phyloP scores from a whole-genome alignment of 64 coral and sea anemone species.

The Montipora cactus region DNA sequence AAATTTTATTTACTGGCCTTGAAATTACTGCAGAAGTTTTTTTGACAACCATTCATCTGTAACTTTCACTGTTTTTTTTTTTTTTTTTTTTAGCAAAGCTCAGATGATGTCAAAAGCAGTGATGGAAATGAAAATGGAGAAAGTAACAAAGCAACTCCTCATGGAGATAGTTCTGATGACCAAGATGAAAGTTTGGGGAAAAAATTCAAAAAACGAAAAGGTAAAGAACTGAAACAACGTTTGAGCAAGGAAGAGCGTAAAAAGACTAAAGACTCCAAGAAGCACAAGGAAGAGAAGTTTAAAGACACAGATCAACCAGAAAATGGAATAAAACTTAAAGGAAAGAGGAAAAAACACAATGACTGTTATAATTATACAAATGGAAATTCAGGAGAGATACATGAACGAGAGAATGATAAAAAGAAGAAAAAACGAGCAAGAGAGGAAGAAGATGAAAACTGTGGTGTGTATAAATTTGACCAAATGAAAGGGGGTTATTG shows the following conservation, averaged over 20 bases:
- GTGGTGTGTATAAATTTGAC: conserved; percentile 4
- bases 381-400: conserved; percentile 41
- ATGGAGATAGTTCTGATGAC: background rate
- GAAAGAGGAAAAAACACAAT: conserved; percentile 54
- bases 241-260: conserved; percentile 31
- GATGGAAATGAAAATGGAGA: conserved; percentile 3
- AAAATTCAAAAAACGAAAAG: conserved; percentile 10
- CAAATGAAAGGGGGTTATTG: background rate
- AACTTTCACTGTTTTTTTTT: background rate
- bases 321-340: background rate
- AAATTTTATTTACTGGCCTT: no score
- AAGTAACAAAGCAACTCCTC: background rate
- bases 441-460: conserved; percentile 15
- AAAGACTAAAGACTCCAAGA: conserved; percentile 36
- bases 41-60: no score
- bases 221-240: conserved; percentile 10
- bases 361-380: background rate
- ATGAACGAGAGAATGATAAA: conserved; percentile 23
- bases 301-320: conserved; percentile 13
- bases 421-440: conserved; percentile 28
- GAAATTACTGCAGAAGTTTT: no score
- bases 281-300: conserved; percentile 24
- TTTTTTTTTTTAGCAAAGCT: background rate
- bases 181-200: background rate
- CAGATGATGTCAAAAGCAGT: conserved; percentile 7